A percentile compares a stretch with the other conserved stretches of the same genome.
Evolutionary conservation across 2,113 vertebrate species (phyloP).

Genomic region (Herpetotheres cachinnans): DNA sequence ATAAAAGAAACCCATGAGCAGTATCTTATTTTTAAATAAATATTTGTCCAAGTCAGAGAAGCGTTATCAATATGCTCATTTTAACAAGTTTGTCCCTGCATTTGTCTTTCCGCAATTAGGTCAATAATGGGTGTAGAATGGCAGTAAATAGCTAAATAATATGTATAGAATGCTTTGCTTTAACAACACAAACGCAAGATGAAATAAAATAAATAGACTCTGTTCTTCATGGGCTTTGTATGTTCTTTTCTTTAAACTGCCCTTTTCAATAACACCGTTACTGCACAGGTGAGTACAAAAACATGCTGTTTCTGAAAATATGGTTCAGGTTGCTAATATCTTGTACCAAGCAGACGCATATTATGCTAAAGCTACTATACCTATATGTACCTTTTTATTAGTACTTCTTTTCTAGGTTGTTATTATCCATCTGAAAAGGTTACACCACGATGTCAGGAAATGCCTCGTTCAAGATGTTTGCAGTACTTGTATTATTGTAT

Average conservation of each 20-base stretch:
- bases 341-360: background rate
- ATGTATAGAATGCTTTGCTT: constrained; percentile 45
- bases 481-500: background rate
- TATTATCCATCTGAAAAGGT: background rate
- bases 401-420: background rate
- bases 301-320: background rate
- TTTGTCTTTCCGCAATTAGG: constrained; percentile 51
- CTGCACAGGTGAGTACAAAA: background rate
- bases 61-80: constrained; percentile 12
- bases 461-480: background rate
- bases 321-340: background rate
- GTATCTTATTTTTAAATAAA: constrained; percentile 47
- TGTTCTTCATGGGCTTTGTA: background rate
- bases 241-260: constrained; percentile 38
- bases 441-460: background rate
- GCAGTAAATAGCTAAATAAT: constrained; percentile 53
- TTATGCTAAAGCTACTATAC: background rate
- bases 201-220: constrained; percentile 57
- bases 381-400: background rate
- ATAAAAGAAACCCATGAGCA: constrained; percentile 28
- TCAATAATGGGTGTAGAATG: constrained; percentile 39
- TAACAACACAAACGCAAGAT: constrained; percentile 42
- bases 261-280: background rate
- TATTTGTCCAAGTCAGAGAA: constrained; percentile 32
- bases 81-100: constrained; percentile 42